Evolutionary conservation across 2,797 vertebrate species (phyloP), one percentile per base, ranked within the genome.

Genomic region (Syngnathus rostellatus): DNA sequence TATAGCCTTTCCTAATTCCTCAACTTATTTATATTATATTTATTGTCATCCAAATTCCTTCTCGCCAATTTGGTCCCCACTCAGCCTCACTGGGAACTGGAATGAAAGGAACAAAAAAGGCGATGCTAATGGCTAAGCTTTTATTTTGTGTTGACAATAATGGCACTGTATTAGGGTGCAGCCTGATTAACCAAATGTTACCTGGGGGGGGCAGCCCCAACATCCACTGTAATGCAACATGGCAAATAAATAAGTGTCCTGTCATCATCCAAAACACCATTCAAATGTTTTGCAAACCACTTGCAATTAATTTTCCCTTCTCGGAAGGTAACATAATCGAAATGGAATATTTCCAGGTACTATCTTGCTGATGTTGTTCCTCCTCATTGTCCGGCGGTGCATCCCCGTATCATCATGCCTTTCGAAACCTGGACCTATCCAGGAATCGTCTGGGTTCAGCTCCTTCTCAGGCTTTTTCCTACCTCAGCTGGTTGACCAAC

Each of bases 381-480:
- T 82, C 58, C 51, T 81, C 63, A 75, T 68, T 72, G 67, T 85
- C 71, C 67, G 67, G 63, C 37, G 64, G 59, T 77, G 50, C 57
- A 68, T 60, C 1, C 53, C 71, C 64, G 72, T 37, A 45, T 75
- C 61, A 6, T 69, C 86, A 12, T 91, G 90, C 64, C 91, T 91
- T 93, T 39, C 81, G 69, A 58, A 88, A 79, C 58, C 76, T 93
- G 67, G 91, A 94, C 74, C 87, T 94, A 65, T 94, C 92, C 40
- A 81, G 87, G 66, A 95, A 94, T 74, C 87, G 75, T 14, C 65
- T 94, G 69, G 77, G 76, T 9, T 86, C 77, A 6, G 82, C 83
- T 46, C 82, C 85, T 11, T 78, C 80, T 0, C 89, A 92, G 21
- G 81, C 89, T 0, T 94, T 94, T 63, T 89, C 90, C 19, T 86